Evolutionary conservation across 2,888 invertebrate genomes (phyloP).

Genomic region (Bombylius major): DNA sequence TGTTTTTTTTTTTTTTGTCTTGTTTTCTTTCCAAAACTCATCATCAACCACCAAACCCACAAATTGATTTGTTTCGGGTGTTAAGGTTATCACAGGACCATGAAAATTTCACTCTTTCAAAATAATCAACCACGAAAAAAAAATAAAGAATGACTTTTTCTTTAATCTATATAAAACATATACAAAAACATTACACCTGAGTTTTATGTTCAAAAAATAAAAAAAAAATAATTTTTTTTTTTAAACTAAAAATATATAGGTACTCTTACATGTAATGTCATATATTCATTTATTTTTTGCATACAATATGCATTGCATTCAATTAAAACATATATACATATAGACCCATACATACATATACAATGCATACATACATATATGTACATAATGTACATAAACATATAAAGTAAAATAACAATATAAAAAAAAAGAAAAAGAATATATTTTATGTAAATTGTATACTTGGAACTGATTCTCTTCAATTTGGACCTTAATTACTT

Average conservation of each 20-base stretch:
- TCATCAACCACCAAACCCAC: not conserved
- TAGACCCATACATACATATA: too few species aligned
- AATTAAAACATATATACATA: too few species aligned
- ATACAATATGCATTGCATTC: too few species aligned
- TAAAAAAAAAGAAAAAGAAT: not conserved
- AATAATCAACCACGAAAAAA: too few species aligned
- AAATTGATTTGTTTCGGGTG: constrained; percentile 5
- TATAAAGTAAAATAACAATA: not conserved
- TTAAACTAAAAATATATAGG: too few species aligned
- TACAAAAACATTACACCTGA: too few species aligned
- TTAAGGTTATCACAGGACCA: not conserved
- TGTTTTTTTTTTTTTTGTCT: not conserved
- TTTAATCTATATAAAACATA: too few species aligned
- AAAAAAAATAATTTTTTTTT: too few species aligned
- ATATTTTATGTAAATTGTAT: not conserved
- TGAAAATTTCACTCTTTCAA: not conserved
- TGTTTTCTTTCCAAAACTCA: not conserved
- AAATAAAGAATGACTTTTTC: not conserved
- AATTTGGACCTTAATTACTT: constrained; percentile 3
- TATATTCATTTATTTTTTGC: too few species aligned
- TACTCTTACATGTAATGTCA: too few species aligned
- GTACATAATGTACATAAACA: not conserved
- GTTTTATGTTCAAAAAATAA: too few species aligned
- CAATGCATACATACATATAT: too few species aligned
- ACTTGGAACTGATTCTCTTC: not conserved